A percentile compares a stretch with the other conserved stretches of the same genome.
phyloP scores from a whole-genome alignment of 2,113 vertebrate genomes.

The Oreochromis spilurus region DNA sequence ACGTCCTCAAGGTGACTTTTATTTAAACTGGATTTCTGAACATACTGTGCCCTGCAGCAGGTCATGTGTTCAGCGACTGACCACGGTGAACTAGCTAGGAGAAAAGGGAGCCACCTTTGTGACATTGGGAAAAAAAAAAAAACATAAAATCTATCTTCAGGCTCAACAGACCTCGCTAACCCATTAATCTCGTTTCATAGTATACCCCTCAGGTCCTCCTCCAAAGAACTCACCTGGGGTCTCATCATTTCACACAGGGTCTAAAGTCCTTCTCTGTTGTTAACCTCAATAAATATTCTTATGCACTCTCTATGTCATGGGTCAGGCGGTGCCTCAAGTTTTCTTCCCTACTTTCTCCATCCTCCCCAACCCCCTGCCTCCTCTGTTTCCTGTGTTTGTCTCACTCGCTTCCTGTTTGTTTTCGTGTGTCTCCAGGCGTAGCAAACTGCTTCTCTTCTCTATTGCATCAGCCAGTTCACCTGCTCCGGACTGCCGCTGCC shows the following conservation, averaged over 20 bases:
- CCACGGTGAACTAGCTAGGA: not conserved
- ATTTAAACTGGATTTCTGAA: not conserved
- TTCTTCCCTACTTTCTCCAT: not conserved
- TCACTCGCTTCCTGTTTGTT: not conserved
- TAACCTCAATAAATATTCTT: not conserved
- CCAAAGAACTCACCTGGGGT: not conserved
- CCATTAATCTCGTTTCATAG: not conserved
- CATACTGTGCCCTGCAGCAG: not conserved
- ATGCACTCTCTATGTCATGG: not conserved
- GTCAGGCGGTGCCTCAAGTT: not conserved
- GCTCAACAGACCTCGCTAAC: not conserved
- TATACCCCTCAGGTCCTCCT: not conserved
- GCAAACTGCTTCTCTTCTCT: not conserved
- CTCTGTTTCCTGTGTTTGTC: not conserved
- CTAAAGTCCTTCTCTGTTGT: not conserved
- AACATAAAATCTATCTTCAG: not conserved
- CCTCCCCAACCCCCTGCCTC: not conserved
- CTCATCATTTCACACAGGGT: not conserved
- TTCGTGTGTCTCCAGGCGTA: not conserved
- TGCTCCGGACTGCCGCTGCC: not conserved
- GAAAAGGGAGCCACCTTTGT: not conserved
- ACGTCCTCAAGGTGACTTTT: not conserved
- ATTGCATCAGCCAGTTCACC: not conserved
- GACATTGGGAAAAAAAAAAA: not conserved
- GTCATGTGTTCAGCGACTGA: not conserved